Conservation (phyloP, 2,888 invertebrate genomes). For the Lycophotia porphyrea region DNA sequence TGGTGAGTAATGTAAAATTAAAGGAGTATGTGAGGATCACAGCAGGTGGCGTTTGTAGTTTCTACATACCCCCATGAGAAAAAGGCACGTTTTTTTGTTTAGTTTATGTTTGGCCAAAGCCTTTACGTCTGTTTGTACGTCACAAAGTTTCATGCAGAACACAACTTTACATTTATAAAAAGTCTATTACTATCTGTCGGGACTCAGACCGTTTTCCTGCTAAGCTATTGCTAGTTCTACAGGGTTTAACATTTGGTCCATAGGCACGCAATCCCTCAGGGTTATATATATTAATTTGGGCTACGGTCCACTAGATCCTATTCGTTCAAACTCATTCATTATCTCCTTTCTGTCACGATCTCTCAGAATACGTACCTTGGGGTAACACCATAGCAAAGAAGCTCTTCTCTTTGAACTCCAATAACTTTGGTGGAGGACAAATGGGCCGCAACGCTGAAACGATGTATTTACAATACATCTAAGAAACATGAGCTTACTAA, state of each 20-base stretch:
- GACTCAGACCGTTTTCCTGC: neutral
- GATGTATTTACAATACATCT: neutral
- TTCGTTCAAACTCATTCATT: neutral
- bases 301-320: neutral
- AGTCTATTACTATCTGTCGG: neutral
- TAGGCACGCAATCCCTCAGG: neutral
- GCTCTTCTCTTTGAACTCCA: conserved; percentile 46
- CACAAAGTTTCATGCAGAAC: neutral
- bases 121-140: too few species aligned
- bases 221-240: neutral
- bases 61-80: neutral
- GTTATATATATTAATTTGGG: too few species aligned
- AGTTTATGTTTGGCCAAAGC: too few species aligned
- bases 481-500: too few species aligned
- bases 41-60: too few species aligned
- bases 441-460: conserved; percentile 68
- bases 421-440: conserved; percentile 68
- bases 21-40: too few species aligned
- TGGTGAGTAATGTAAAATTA: neutral
- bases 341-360: neutral
- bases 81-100: neutral
- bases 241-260: neutral
- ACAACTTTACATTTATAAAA: neutral
- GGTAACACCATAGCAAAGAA: conserved; percentile 67
- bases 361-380: conserved; percentile 50